Percentiles rank a stretch among this genome's conserved stretches.
Conservation (phyloP, 2,797 vertebrate species). For the Enteromius mattozi region DNA sequence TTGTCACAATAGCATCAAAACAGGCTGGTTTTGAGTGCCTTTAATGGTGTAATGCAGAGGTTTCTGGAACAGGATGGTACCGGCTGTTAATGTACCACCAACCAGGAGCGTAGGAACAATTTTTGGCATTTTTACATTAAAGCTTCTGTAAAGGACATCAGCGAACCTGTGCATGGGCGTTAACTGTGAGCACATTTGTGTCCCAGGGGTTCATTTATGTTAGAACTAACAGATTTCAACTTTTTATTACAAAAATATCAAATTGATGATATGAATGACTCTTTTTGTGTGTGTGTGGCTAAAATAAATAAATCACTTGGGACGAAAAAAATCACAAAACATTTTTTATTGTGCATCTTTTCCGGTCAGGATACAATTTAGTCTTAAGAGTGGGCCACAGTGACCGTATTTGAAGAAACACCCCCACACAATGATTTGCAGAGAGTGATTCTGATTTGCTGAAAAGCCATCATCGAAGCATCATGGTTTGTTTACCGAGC, state of each 20-base stretch:
- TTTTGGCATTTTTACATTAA: constrained; percentile 19
- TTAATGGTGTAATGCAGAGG: constrained; percentile 9
- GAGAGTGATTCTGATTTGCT: neutral
- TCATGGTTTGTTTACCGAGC: constrained; percentile 7
- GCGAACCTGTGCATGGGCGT: neutral
- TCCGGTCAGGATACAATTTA: neutral
- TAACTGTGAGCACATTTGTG: neutral
- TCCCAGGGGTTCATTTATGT: neutral
- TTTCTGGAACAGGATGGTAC: neutral
- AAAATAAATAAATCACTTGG: neutral
- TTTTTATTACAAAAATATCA: neutral
- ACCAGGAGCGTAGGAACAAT: neutral
- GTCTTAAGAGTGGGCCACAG: neutral
- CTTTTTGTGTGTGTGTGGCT: no score
- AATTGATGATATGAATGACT: neutral
- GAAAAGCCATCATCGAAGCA: neutral
- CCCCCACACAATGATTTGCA: neutral
- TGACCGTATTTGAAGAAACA: neutral
- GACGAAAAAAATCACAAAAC: neutral
- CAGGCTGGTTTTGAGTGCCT: neutral
- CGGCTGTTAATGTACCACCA: constrained; percentile 18
- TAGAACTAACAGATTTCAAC: neutral
- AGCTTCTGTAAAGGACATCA: neutral
- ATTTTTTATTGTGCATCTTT: neutral
- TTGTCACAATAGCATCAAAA: neutral